Evolutionary conservation across 2,113 vertebrate genomes (phyloP), one percentile per base, ranked within the genome.

Genomic region (Carlito syrichta): DNA sequence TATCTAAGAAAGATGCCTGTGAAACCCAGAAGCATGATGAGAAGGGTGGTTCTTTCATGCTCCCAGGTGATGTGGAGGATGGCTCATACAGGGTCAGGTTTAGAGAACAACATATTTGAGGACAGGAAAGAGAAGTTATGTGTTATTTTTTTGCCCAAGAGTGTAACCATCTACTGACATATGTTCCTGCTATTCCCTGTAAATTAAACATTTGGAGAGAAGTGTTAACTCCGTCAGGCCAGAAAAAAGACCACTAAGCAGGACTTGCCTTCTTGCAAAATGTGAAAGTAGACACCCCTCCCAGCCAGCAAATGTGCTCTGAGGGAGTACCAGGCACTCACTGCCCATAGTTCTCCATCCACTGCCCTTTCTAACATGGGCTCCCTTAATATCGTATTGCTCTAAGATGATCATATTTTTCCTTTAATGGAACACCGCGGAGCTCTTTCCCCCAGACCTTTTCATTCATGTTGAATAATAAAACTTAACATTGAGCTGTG

Each of bases 341-440:
- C 16, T 14, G 43, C 38, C 35, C 25, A 1, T 58, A 7, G 8
- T 82, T 77, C 32, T 87, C 83, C 40, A 54, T 20, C 35, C 0
- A 12, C n/a, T 45, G 52, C 19, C 58, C 58, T 63, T 84, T 76
- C 25, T 16, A 95, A 60, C 0, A 3, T 16, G 32, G 58, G 69
- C 27, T 90, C 79, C 32, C 74, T 96, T 71, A 89, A 76, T 66
- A 69, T 73, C 71, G 54, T 19, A 79, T 62, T 91, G 43, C 56
- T 96, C 79, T 96, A 86, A 66, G 56, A 84, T 45, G 92, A 96
- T 76, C 35, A 58, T 78, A 91, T 45, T 94, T 93, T 89, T 78
- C 86, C 68, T 87, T 96, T 91, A 92, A 84, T 93, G 90, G 89
- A 96, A 95, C 82, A 93, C 92, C 84, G 87, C 38, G 35, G 84